Conservation (phyloP, 2,888 invertebrate genomes). For the Drosophila helvetica region DNA sequence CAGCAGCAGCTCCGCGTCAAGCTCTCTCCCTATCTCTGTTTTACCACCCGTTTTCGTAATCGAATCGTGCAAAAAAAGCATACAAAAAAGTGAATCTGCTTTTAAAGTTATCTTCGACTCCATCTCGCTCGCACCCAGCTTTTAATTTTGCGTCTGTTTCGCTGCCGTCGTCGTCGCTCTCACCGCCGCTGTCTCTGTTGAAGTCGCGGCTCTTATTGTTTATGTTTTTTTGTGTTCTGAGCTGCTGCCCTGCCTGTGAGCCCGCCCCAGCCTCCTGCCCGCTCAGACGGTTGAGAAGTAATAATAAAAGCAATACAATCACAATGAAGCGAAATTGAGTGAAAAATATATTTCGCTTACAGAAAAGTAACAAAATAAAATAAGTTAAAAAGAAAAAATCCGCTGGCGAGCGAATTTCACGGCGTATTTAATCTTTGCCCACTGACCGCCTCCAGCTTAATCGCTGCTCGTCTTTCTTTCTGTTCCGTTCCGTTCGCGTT, state of each 20-base stretch:
- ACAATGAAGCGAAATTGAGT: constrained; percentile 73
- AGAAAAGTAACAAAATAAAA: constrained; percentile 32
- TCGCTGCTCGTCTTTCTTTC: constrained; percentile 79
- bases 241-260: constrained; percentile 3
- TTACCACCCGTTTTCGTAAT: constrained; percentile 67
- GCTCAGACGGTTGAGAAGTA: constrained; percentile 66
- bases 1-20: constrained; percentile 43
- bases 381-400: constrained; percentile 54
- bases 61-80: constrained; percentile 58
- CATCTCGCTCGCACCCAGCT: constrained; percentile 63
- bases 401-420: constrained; percentile 72
- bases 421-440: constrained; percentile 82
- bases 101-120: constrained; percentile 49
- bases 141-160: constrained; percentile 44
- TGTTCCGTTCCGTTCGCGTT: constrained; percentile 38
- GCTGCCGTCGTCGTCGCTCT: constrained; percentile 18
- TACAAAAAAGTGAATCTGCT: constrained; percentile 76
- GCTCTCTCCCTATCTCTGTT: constrained; percentile 47
- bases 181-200: constrained; percentile 13
- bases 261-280: constrained; percentile 17
- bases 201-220: constrained; percentile 69
- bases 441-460: constrained; percentile 79
- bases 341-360: constrained; percentile 77
- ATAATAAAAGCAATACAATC: constrained; percentile 73
- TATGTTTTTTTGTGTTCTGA: constrained; percentile 78